Base-by-base conservation (phyloP, 2,113 vertebrate species). In the Pipa parva region DNA sequence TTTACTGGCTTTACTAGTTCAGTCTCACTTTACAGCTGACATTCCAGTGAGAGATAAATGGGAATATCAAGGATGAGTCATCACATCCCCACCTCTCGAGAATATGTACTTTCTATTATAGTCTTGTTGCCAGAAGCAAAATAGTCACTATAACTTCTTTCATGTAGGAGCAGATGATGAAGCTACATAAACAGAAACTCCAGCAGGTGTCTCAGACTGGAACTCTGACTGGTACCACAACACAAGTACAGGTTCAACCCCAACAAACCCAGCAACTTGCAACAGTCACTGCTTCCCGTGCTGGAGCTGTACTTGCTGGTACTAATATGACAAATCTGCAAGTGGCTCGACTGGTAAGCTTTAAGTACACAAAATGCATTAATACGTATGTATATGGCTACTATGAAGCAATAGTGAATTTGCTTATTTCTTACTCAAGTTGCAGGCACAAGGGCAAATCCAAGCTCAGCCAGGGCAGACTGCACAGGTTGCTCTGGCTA, bases 321-420 rank as follows among this genome's bases (percentile, higher is more conserved):
- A 84, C 93, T 0, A 85, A 93, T 0, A 91, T 93, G 52, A 76
- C 93, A 69, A 93, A 90, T 80, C 86, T 97, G 54, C 96, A 93
- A 59, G 90, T 97, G 63, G 82, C 94, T 70, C 89, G 96, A 69
- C 86, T 99, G 63, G 96, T 99, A 85, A 93, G 90, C 81, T 13
- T n/a, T n/a, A n/a, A n/a, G n/a, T n/a, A n/a, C n/a, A n/a, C n/a
- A n/a, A n/a, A n/a, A 9, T 36, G 6, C 27, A 18, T 7, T 39
- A 28, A 5, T 25, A 7, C 17, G 39, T n/a, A 18, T 42, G 17
- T 42, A 15, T n/a, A 12, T 42, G 39, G 2, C 39, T 17, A 42
- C 3, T 42, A 42, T n/a, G 5, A 12, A 18, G 10, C 10, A 1
- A n/a, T n/a, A n/a, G n/a, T n/a, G n/a, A 17, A 11, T 15, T 2